Conservation (phyloP, 2,888 invertebrate species). For the Drosophila basisetae region DNA sequence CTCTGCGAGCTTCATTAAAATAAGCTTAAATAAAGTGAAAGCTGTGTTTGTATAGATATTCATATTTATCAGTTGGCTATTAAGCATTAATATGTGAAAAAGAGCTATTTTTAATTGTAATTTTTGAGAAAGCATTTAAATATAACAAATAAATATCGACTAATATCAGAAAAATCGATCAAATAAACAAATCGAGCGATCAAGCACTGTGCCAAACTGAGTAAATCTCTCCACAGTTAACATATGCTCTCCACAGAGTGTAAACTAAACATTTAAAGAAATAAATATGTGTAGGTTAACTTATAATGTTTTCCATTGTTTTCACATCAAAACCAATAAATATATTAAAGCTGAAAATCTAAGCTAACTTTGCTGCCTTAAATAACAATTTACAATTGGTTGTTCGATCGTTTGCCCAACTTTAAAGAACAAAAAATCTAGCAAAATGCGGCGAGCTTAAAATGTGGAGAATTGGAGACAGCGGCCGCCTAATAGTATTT, state of each 20-base stretch:
- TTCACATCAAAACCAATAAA: not conserved
- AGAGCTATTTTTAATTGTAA: not conserved
- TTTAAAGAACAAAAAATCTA: not conserved
- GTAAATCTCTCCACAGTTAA: not conserved
- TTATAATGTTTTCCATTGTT: not conserved
- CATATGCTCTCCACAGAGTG: not conserved
- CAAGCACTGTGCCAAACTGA: not conserved
- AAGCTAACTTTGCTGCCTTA: not conserved
- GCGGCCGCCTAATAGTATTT: conserved; percentile 70
- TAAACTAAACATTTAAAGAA: not conserved
- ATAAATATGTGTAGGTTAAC: too few relatives aligned
- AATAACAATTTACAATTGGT: conserved; percentile 4
- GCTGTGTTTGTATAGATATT: not conserved
- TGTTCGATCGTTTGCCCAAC: not conserved
- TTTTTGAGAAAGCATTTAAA: too few relatives aligned
- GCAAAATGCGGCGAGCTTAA: not conserved
- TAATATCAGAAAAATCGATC: too few relatives aligned
- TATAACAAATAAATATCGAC: too few relatives aligned
- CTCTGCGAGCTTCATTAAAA: not conserved
- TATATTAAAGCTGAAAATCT: not conserved
- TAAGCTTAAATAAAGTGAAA: not conserved
- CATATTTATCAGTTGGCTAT: not conserved
- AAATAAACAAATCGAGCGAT: not conserved
- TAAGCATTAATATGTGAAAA: not conserved
- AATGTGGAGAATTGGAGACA: conserved; percentile 36